Evolutionary conservation across 2,888 invertebrate genomes (phyloP).

Genomic region (Stenodema calcarata): DNA sequence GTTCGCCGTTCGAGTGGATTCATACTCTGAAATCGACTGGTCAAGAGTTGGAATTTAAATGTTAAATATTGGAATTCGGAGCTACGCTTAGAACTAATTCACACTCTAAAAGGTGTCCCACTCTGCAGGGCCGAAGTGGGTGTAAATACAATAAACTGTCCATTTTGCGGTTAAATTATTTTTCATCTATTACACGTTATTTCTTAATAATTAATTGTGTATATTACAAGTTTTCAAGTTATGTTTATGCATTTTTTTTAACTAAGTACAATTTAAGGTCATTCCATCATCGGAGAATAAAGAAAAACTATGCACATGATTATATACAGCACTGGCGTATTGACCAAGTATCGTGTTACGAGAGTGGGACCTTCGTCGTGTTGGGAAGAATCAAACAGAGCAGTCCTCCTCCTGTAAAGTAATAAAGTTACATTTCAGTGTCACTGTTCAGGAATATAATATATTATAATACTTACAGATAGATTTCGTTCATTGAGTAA

Average conservation of each 20-base stretch:
- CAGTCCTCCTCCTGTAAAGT: conserved; percentile 75
- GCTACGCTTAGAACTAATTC: no score
- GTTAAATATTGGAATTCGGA: no score
- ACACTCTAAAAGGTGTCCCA: no score
- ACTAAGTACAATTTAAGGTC: conserved; percentile 34
- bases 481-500: no score
- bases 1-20: no score
- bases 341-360: conserved; percentile 61
- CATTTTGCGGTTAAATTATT: neutral
- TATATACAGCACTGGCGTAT: neutral
- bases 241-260: neutral
- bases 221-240: neutral
- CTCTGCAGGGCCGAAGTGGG: no score
- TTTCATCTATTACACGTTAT: neutral
- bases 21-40: no score
- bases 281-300: neutral
- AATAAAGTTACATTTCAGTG: neutral
- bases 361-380: conserved; percentile 81
- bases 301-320: conserved; percentile 1
- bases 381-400: conserved; percentile 88
- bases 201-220: conserved; percentile 10
- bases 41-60: no score
- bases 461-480: no score
- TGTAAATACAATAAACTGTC: neutral
- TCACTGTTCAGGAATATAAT: no score